Base-by-base conservation (phyloP, 2,797 vertebrate species). In the Tenualosa thibaudeaui region DNA sequence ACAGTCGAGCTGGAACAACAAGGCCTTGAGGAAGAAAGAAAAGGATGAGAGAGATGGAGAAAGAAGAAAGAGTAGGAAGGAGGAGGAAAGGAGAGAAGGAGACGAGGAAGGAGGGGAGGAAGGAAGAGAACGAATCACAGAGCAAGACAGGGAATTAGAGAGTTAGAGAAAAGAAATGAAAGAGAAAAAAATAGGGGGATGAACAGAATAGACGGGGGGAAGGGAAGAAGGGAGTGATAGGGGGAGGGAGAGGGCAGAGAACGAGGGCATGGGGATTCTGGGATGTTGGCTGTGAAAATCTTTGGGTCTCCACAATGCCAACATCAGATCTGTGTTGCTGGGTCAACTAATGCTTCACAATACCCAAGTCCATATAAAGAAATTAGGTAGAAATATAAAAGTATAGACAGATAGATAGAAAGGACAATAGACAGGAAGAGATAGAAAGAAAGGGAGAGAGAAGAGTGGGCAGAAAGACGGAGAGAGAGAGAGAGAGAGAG, bases 21-120 rank as follows among this genome's bases (percentile, higher is more conserved):
- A 26, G 68, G 68, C 68, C 68, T 75, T 75, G 31, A 75, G 68
- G 68, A 75, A 40, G 68, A 75, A 75, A 75, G 68, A 17, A 19
- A 17, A 31, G 68, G 31, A 75, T 7, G 26, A 15, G 26, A 68
- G 62, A 31, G 2, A 31, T 15, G 15, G 31, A 75, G 31, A 10
- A 13, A 75, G 15, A 1, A 75, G 65, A 71, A 71, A 24, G 31
- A 71, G 31, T 3, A 17, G 26, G 24, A 12, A 24, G 26, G 8
- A 65, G 7, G 24, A n/a, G 9, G 10, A 12, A n/a, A 65, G 62
- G 10, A 26, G 26, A 5, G 19, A 7, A 60, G 19, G 22, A 8
- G 58, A 5, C 19, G 5, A 58, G 54, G 19, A 58, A 22, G 19
- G 22, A 8, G 58, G 19, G 54, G 5, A 58, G 54, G 19, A 58